These are phyloP conservation scores for Ectobius pallidus DNA, from an alignment of 2,888 invertebrate species.

Conservation along the genomic window DNA sequence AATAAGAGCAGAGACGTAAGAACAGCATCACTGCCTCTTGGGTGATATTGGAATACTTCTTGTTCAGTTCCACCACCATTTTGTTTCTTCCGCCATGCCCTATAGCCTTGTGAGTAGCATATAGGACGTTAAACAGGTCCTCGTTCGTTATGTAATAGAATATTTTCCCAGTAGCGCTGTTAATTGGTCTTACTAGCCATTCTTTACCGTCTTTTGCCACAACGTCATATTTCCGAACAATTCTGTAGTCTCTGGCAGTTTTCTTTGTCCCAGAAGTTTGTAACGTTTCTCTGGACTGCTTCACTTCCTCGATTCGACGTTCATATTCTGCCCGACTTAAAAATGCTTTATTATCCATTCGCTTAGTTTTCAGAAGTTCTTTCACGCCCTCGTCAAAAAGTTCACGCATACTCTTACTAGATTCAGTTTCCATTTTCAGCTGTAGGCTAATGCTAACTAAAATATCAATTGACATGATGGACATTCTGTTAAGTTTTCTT, in stretches of 20 bases:
- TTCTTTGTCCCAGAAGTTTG: neutral
- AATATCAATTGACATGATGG: too few species aligned
- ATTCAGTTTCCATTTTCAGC: too few species aligned
- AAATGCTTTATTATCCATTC: neutral
- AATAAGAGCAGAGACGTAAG: too few species aligned
- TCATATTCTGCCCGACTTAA: neutral
- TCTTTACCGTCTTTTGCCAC: neutral
- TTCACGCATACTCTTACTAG: too few species aligned
- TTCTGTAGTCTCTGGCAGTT: neutral
- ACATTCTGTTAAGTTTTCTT: too few species aligned
- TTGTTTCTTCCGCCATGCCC: neutral
- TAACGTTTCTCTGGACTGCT: slow-evolving; percentile 5
- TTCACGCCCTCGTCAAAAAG: too few species aligned
- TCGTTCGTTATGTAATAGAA: slow-evolving; percentile 1
- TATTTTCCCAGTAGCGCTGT: neutral
- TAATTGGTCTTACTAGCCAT: neutral
- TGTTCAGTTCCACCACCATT: neutral
- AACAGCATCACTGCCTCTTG: neutral
- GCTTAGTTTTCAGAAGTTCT: too few species aligned
- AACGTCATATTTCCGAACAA: neutral
- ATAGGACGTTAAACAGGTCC: neutral
- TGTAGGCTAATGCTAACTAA: too few species aligned
- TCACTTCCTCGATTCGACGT: neutral
- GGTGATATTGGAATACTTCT: neutral
- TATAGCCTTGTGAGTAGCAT: neutral